Conservation (phyloP, 2,888 invertebrate genomes). For the Drosophila atripex region DNA sequence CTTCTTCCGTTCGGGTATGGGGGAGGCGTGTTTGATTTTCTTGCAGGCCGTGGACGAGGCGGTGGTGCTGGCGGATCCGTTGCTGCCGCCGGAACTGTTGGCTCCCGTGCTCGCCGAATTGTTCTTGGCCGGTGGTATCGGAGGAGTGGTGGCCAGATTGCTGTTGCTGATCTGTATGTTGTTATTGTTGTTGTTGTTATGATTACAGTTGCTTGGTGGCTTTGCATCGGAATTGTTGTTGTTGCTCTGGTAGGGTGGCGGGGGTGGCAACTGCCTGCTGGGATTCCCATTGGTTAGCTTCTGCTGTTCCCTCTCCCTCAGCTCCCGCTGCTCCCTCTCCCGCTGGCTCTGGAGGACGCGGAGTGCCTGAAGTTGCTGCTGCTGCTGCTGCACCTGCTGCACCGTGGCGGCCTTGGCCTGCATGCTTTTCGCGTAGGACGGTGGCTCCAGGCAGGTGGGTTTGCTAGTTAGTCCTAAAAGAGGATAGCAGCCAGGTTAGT, state of each 20-base stretch:
- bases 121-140: conserved; percentile 85
- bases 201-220: conserved; percentile 44
- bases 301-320: conserved; percentile 25
- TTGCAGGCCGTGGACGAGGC: conserved; percentile 84
- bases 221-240: conserved; percentile 47
- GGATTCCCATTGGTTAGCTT: conserved; percentile 62
- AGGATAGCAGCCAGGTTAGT: conserved; percentile 79
- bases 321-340: conserved; percentile 41
- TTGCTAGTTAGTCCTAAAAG: conserved; percentile 81
- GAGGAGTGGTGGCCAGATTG: conserved; percentile 85
- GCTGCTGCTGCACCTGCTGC: conserved; percentile 79
- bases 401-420: conserved; percentile 86
- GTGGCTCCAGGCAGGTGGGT: conserved; percentile 93
- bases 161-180: conserved; percentile 82
- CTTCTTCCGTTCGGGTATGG: conserved; percentile 96
- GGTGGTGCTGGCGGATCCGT: conserved; percentile 77
- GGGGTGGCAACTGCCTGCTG: conserved; percentile 85
- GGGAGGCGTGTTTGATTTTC: conserved; percentile 96
- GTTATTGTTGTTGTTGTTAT: conserved; percentile 65
- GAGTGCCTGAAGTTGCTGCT: conserved; percentile 65
- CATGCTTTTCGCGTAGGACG: conserved; percentile 96
- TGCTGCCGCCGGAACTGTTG: conserved; percentile 69
- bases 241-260: conserved; percentile 57
- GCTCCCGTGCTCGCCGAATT: conserved; percentile 33
- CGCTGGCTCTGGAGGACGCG: conserved; percentile 54